Base-by-base conservation (phyloP, 2,888 invertebrate species). In the Noctuana brunneofusca region DNA sequence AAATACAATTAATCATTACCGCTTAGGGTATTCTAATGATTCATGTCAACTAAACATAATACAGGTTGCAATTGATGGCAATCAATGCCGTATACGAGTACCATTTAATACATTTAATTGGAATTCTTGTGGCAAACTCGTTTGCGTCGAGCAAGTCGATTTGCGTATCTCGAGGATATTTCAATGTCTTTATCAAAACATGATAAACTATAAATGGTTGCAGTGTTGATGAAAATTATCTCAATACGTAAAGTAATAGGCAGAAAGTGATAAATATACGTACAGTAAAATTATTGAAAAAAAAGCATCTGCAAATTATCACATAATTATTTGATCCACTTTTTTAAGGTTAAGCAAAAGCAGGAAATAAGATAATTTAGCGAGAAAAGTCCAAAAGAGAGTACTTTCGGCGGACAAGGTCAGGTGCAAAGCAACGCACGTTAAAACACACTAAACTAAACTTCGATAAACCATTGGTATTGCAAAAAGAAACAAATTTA, bases 41-140 rank as follows among this genome's bases (percentile, higher is more conserved):
- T 50, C 60, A 63, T 32, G 52, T 48, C 53, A 64, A 55, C 64
- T 46, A 63, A 64, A 50, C 60, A 63, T 55, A 55, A 64, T 55
- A 43, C 50, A 64, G 59, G 52, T 66, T 50, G 64, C 54, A 58
- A 64, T 50, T 35, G 53, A 60, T 56, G 64, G 63, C 65, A 66
- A 66, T 66, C 65, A 43, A 49, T 68, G 58, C 65, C 57, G 59
- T 64, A 67, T 66, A 64, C 68, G n/a, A n/a, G n/a, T n/a, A n/a
- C n/a, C n/a, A 64, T 65, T 66, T 43, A 67, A 62, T 64, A 27
- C 48, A 58, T 58, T 67, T 68, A 73, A 76, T 80, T 79, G 73
- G 68, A 78, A 78, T 81, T 81, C 79, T 71, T 68, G 66, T 65
- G 68, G 69, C 68, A 68, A 75, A 73, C 72, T 65, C 67, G 71